Evolutionary conservation across 2,888 invertebrate species (phyloP), one percentile per base, ranked within the genome.

Genomic region (Philhelius pedissequus): DNA sequence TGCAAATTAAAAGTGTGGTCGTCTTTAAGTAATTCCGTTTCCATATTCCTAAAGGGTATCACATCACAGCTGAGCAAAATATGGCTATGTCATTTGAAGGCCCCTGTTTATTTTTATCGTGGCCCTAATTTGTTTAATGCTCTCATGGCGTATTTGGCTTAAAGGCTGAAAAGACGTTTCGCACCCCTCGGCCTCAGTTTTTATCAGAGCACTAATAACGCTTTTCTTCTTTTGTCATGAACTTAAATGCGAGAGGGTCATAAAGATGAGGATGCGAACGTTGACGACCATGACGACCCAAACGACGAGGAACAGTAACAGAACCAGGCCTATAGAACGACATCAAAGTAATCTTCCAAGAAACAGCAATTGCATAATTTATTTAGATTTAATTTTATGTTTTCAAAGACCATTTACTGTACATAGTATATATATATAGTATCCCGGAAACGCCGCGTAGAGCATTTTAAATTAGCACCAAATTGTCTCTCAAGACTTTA

Each of bases 1-100:
- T n/a, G 81, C 56, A 81, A 81, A 81, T 76, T 81, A 81, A 81
- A 81, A 81, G 64, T 71, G 64, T 60, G 71, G 81, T 76, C 66
- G 71, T 66, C 58, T 52, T 64, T 48, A 60, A 66, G 62, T 66
- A 66, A 76, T 81, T 71, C 40, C 45, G 60, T 66, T 81, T 71
- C 66, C 80, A 81, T 75, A 75, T 71, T 81, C 56, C 50, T 18
- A 20, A 66, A 18, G 18, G 66, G 50, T 52, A 71, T 71, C 40
- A 73, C 64, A 71, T 71, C 40, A 73, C 64, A 40, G 3, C 25
- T 13, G 2, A 48, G 22, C 11, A 48, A 32, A 27, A 60, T n/a
- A n/a, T n/a, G 40, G 15, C 40, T 43, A 20, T 38, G 32, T 9
- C 48, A 64, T 64, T n/a, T 48, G 6, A 15, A 48, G 40, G n/a